Percentiles rank a stretch among this genome's conserved stretches.
Evolutionary conservation across 2,888 invertebrate species (phyloP).

Genomic region (Prionchulus punctatus): DNA sequence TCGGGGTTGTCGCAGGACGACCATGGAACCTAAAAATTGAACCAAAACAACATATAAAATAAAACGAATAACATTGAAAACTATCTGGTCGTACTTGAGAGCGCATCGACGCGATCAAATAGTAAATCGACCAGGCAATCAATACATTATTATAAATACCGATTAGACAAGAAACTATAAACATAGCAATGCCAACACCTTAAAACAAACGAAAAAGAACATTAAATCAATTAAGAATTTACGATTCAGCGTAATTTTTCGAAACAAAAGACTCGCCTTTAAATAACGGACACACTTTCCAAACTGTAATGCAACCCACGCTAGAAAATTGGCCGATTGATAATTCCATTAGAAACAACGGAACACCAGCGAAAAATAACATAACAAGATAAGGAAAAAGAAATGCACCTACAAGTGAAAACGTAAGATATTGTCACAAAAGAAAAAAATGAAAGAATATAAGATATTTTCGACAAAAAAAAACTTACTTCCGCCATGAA

Average conservation of each 20-base stretch:
- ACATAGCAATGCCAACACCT: slow-evolving; percentile 44
- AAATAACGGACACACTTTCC: slow-evolving; percentile 60
- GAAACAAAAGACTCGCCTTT: slow-evolving; percentile 35
- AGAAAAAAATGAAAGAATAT: background rate
- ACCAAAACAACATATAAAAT: slow-evolving; percentile 39
- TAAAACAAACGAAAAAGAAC: slow-evolving; percentile 14
- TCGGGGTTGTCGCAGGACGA: slow-evolving; percentile 36
- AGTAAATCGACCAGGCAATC: slow-evolving; percentile 42
- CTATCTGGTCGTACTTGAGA: slow-evolving; percentile 35
- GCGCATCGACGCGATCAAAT: slow-evolving; percentile 38
- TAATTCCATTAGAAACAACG: slow-evolving; percentile 68
- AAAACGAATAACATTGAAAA: too few species aligned
- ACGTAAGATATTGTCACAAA: background rate
- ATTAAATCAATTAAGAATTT: slow-evolving; percentile 6
- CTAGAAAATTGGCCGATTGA: slow-evolving; percentile 65
- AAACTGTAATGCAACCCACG: slow-evolving; percentile 55
- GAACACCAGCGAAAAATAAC: slow-evolving; percentile 60
- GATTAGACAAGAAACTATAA: slow-evolving; percentile 39
- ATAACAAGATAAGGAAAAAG: slow-evolving; percentile 65
- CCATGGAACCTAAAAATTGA: slow-evolving; percentile 37
- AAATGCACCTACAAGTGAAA: slow-evolving; percentile 42
- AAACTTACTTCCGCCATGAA: slow-evolving; percentile 21
- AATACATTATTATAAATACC: slow-evolving; percentile 43
- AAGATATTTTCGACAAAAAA: background rate
- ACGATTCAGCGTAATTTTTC: background rate